A percentile compares a stretch with the other conserved stretches of the same genome.
These are phyloP conservation scores for Bombus confusus DNA, from an alignment of 1,140 invertebrate genomes.

Conservation along the genomic window DNA sequence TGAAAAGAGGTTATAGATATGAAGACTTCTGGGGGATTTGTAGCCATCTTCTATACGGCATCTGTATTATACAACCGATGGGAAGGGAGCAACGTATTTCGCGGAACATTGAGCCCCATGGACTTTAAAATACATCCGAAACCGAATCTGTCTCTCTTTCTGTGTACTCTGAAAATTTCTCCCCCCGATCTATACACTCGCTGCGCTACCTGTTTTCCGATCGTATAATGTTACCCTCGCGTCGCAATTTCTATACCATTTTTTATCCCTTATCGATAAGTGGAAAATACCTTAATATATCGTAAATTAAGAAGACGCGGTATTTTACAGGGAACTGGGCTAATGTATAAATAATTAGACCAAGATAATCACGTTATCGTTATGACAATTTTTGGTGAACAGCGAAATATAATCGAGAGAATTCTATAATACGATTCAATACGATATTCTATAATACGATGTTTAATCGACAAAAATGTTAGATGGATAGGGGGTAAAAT, in stretches of 20 bases:
- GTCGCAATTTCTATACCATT: neutral
- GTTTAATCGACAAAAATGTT: too few species aligned
- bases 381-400: too few species aligned
- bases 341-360: too few species aligned
- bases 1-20: conserved; percentile 73
- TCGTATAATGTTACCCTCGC: conserved; percentile 20
- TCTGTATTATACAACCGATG: conserved; percentile 65
- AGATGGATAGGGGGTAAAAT: too few species aligned
- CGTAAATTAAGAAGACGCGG: too few species aligned
- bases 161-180: neutral
- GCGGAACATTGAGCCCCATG: conserved; percentile 76
- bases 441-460: too few species aligned
- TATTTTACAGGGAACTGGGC: too few species aligned
- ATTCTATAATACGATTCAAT: too few species aligned
- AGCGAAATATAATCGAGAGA: too few species aligned
- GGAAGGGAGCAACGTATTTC: conserved; percentile 68
- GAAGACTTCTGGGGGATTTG: conserved; percentile 74
- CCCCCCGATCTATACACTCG: neutral
- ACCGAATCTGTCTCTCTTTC: conserved; percentile 61
- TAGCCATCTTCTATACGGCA: conserved; percentile 71
- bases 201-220: neutral
- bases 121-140: conserved; percentile 72
- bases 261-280: neutral
- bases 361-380: too few species aligned
- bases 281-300: too few species aligned